phyloP scores from a whole-genome alignment of 2,797 vertebrate species.

The Myotis pilosus region DNA sequence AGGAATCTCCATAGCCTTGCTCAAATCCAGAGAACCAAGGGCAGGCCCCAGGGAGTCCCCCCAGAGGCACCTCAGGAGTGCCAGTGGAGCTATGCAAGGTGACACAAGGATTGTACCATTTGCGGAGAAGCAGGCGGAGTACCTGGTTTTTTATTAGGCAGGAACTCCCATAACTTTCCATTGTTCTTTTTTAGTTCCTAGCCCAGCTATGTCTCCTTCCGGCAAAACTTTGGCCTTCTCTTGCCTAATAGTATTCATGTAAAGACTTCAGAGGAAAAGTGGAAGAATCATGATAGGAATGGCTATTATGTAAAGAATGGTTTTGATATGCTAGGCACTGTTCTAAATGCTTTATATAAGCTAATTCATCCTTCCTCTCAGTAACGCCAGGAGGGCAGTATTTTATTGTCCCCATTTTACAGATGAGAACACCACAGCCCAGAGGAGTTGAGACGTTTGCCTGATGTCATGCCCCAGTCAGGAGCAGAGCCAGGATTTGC shows the following conservation, averaged over 20 bases:
- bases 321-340: background rate
- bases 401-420: background rate
- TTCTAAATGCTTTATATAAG: background rate
- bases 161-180: background rate
- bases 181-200: background rate
- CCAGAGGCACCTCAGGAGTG: background rate
- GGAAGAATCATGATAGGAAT: background rate
- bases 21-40: background rate
- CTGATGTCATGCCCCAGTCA: background rate
- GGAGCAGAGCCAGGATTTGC: background rate
- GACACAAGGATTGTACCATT: background rate
- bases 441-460: background rate
- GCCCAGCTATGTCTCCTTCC: background rate
- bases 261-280: background rate
- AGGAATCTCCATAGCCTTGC: conserved; percentile 35
- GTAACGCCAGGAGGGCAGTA: background rate
- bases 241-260: background rate
- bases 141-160: background rate
- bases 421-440: background rate
- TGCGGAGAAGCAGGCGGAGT: background rate
- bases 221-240: background rate
- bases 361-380: background rate
- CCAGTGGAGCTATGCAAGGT: background rate
- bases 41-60: background rate
- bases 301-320: background rate